A percentile compares a stretch with the other conserved stretches of the same genome.
Evolutionary conservation across 2,797 vertebrate species (phyloP).

Genomic region (Spizella passerina): DNA sequence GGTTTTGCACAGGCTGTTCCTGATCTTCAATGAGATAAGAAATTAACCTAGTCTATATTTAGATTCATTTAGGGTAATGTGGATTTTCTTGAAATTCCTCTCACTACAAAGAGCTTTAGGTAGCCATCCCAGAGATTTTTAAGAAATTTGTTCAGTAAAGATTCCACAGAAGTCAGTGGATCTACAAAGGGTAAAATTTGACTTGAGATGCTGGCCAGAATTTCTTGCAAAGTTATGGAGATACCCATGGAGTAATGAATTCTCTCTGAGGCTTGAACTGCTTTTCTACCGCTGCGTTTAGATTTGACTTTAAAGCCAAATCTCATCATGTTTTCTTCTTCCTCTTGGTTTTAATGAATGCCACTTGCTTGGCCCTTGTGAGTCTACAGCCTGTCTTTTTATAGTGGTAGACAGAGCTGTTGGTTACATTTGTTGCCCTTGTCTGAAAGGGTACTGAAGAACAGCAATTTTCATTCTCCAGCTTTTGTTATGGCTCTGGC

Average conservation of each 20-base stretch:
- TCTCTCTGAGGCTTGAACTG: neutral
- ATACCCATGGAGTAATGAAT: neutral
- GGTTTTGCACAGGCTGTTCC: neutral
- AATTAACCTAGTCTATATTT: neutral
- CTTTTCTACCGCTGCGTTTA: neutral
- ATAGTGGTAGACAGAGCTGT: neutral
- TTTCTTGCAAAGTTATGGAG: neutral
- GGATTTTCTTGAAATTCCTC: slow-evolving; percentile 15
- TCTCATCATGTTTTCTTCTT: neutral
- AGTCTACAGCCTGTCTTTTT: neutral
- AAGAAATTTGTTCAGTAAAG: neutral
- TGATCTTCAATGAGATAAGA: neutral
- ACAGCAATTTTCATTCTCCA: neutral
- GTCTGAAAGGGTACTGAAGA: neutral
- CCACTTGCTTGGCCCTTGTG: neutral
- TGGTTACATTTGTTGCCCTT: neutral
- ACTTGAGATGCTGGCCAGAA: neutral
- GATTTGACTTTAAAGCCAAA: neutral
- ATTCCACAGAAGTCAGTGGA: neutral
- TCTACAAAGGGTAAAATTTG: neutral
- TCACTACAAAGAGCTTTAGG: neutral
- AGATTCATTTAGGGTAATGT: neutral
- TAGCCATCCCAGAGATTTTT: neutral
- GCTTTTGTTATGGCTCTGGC: neutral
- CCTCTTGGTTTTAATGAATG: neutral